phyloP scores from a whole-genome alignment of 2,113 vertebrate species.

The Zosterops lateralis region DNA sequence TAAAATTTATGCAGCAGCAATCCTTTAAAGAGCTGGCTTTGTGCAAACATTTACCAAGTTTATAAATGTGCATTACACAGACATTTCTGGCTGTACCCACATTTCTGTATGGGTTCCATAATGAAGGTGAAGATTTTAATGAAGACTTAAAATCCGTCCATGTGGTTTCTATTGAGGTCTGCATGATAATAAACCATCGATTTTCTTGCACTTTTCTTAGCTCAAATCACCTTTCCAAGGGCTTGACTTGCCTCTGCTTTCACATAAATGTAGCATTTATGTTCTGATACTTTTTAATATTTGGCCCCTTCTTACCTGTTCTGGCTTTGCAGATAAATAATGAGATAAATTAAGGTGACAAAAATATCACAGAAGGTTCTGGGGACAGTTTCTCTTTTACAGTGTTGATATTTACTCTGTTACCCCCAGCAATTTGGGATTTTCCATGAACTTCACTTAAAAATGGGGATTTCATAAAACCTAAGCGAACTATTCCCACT shows the following conservation, averaged over 20 bases:
- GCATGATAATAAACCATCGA: accelerated
- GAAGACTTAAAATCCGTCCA: not conserved
- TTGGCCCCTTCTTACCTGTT: not conserved
- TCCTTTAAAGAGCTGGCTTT: not conserved
- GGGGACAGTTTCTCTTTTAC: not conserved
- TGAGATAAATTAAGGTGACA: not conserved
- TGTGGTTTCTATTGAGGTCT: not conserved
- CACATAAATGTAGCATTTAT: not conserved
- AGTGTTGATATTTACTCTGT: not conserved
- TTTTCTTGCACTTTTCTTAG: not conserved
- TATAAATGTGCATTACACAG: not conserved
- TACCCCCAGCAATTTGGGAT: not conserved
- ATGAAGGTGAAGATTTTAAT: not conserved
- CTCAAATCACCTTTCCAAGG: not conserved
- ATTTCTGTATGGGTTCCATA: not conserved
- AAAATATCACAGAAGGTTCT: not conserved
- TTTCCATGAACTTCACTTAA: not conserved
- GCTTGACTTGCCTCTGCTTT: not conserved
- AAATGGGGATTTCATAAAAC: not conserved
- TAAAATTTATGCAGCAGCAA: not conserved
- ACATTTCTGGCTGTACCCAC: accelerated
- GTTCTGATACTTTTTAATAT: not conserved
- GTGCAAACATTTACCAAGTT: not conserved
- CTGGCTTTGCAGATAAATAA: not conserved
- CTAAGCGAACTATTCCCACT: not conserved